A percentile compares a stretch with the other conserved stretches of the same genome.
Conservation (phyloP, 2,797 vertebrate species). For the Tamandua tetradactyla region DNA sequence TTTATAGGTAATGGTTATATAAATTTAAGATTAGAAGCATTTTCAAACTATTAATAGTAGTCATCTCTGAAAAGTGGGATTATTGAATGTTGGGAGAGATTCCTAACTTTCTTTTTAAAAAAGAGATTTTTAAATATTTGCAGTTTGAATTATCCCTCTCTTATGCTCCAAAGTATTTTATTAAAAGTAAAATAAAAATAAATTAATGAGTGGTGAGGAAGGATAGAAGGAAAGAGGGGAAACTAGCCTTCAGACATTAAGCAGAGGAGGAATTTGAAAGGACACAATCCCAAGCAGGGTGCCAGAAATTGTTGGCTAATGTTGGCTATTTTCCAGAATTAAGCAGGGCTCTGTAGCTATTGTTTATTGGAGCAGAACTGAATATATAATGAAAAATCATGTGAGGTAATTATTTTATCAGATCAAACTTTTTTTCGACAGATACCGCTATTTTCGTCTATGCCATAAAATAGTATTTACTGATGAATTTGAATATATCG, state of each 20-base stretch:
- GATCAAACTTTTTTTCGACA: constrained; percentile 62
- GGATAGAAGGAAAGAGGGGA: neutral
- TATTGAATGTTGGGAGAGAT: neutral
- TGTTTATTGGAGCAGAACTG: neutral
- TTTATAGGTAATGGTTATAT: neutral
- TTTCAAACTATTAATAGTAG: neutral
- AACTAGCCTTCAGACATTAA: neutral
- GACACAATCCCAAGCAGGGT: neutral
- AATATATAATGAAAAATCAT: neutral
- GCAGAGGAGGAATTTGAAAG: neutral
- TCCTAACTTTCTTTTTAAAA: neutral
- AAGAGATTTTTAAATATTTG: neutral
- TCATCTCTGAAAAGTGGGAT: neutral
- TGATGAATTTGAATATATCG: constrained; percentile 76
- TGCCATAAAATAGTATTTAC: constrained; percentile 71
- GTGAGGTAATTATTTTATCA: neutral
- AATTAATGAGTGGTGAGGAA: neutral
- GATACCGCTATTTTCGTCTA: constrained; percentile 27
- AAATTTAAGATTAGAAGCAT: neutral
- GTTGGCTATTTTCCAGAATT: neutral
- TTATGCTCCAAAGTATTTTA: neutral
- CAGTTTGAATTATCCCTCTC: neutral
- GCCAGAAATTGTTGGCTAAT: neutral
- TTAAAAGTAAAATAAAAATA: neutral
- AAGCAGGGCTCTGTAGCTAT: neutral